A percentile compares a stretch with the other conserved stretches of the same genome.
These are phyloP conservation scores for Pyxicephalus adspersus DNA, from an alignment of 2,113 vertebrate species.

Conservation along the genomic window DNA sequence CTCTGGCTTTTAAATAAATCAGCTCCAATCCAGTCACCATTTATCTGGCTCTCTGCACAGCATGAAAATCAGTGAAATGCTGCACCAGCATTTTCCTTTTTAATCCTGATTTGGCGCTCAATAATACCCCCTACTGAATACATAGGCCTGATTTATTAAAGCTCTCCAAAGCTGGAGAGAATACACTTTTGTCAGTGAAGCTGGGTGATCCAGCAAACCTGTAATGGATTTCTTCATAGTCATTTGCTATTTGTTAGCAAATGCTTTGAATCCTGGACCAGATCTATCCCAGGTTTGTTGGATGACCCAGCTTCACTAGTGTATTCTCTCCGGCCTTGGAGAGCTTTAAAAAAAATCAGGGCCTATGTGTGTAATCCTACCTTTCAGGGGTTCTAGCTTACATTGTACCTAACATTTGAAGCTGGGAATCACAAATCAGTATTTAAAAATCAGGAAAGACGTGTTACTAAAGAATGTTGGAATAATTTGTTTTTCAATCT, in stretches of 20 bases:
- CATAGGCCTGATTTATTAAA: no score
- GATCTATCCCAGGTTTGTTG: no score
- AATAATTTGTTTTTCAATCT: not conserved
- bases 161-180: no score
- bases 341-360: no score
- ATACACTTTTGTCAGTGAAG: no score
- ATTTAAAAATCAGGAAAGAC: not conserved
- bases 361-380: not conserved
- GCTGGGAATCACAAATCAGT: no score
- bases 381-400: not conserved
- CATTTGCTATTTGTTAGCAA: no score
- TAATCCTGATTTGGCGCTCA: conserved; percentile 1
- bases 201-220: no score
- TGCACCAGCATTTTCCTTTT: not conserved
- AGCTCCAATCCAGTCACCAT: conserved; percentile 11
- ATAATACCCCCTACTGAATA: conserved; percentile 8
- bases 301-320: no score
- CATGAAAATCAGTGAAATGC: conserved; percentile 5
- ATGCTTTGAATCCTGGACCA: no score
- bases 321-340: no score
- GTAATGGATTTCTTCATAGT: no score
- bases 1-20: conserved; percentile 16
- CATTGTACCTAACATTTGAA: not conserved
- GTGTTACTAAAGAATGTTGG: not conserved
- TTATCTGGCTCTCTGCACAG: conserved; percentile 14